phyloP scores from a whole-genome alignment of 2,888 invertebrate genomes.

The Drosophila stalkeri region DNA sequence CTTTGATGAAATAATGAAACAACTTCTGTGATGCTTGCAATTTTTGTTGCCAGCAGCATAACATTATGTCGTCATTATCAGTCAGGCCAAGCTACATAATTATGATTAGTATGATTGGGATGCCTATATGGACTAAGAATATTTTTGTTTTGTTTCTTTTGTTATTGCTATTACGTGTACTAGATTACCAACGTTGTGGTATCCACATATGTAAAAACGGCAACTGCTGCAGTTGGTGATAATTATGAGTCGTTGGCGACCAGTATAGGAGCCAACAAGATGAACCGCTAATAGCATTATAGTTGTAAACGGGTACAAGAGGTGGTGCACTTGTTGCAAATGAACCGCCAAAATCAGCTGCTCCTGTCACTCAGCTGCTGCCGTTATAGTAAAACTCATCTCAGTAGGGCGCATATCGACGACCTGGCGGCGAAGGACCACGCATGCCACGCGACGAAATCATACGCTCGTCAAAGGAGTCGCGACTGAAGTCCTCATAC shows the following conservation, averaged over 20 bases:
- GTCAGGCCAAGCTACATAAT: constrained; percentile 49
- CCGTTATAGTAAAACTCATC: constrained; percentile 83
- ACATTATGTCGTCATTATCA: constrained; percentile 45
- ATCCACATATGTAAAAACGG: constrained; percentile 61
- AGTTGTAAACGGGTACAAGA: constrained; percentile 38
- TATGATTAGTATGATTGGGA: constrained; percentile 40
- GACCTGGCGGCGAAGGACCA: constrained; percentile 93
- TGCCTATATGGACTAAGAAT: constrained; percentile 41
- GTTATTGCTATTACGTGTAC: constrained; percentile 28
- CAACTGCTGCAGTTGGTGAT: constrained; percentile 42
- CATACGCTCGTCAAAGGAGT: constrained; percentile 93
- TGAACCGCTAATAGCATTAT: constrained; percentile 25
- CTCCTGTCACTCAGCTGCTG: constrained; percentile 70
- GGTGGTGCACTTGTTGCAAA: constrained; percentile 45
- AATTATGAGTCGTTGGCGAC: constrained; percentile 41
- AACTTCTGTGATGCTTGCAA: constrained; percentile 21
- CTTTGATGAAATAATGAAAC: constrained; percentile 49
- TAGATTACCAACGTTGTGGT: constrained; percentile 47
- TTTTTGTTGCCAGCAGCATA: constrained; percentile 8
- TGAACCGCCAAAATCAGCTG: constrained; percentile 35
- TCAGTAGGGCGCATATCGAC: constrained; percentile 94
- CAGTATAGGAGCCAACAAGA: constrained; percentile 61
- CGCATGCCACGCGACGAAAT: constrained; percentile 87
- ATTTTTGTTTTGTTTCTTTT: constrained; percentile 24
- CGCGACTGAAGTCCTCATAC: constrained; percentile 95